Base-by-base conservation (phyloP, 2,113 vertebrate species). In the Ciconia maguari region DNA sequence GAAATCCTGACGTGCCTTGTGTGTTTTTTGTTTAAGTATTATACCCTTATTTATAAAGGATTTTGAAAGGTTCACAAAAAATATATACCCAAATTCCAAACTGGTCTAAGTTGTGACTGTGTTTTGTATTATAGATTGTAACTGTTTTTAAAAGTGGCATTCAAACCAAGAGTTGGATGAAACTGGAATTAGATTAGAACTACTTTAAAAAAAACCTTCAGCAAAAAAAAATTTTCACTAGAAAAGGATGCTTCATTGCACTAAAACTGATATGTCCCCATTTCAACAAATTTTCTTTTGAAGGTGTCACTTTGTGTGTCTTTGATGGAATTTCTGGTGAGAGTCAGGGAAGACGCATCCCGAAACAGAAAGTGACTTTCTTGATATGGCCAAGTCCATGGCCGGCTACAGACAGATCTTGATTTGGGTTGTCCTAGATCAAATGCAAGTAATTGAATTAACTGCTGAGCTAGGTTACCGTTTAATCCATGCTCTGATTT, bases 251-350 rank as follows among this genome's bases (percentile, higher is more conserved):
- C 10, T 88, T 82, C 11, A 10, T 60, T 86, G 13, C 54, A 29
- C 44, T 36, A 10, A 30, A 46, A 65, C 4, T 18, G 7, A 1
- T 80, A 32, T 27, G 10, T 62, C 10, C 9, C 7, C 2, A 0
- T 79, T 93, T 51, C 25, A 81, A 26, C 4, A 87, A 14, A 42
- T 61, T 29, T 57, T 66, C 15, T 48, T 78, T 52, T 60, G 55
- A 84, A 74, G 7, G 8, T 49, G 3, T 66, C 83, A 36, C 13
- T 49, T 49, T 32, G 10, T 29, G 52, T 34, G 24, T 55, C 57
- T 95, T 61, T 25, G 25, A 48, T 30, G 24, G 29, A 64, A 68
- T 89, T 94, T 74, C 16, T 64, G 20, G 15, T n/a, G 36, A 84
- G 18, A 75, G 24, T 13, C 22, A 27, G 38, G 24, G 16, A 55